Evolutionary conservation across 53 echinoderm and acorn worm genomes (phyloP), one percentile per base, ranked within the genome.

Genomic region (Henricia sp.): DNA sequence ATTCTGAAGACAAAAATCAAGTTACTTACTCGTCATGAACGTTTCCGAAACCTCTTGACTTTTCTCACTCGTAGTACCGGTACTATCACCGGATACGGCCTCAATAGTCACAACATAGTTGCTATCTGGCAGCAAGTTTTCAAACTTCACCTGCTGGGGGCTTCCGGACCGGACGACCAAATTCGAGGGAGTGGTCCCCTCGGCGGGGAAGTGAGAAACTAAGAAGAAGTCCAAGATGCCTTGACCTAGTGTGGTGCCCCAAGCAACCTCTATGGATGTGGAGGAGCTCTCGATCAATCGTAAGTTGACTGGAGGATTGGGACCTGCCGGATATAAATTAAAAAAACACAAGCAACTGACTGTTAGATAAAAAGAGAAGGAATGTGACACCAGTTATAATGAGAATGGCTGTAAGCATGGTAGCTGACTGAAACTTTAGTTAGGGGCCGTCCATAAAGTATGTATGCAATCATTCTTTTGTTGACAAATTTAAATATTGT

Each of bases 101-200:
- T 44, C 52, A 0, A 85, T 13, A 34, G 85, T 85, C 50, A 85
- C 74, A 10, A 74, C 52, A 29, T 85, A 85, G 37, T 85, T 65
- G 9, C 35, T 85, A 35, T 21, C 50, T 3, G 85, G 73, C 48
- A 73, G 17, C 14, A 73, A 26, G 65, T 80, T 80, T 33, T 80
- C 80, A 11, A 80, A 80, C 32, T 48, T 62, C 9, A 64, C 80
- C 64, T 35, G 58, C 62, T 20, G 48, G 5, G 62, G 80, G 36
- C 33, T 48, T n/a, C 35, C 64, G 0, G 35, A 1, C 3, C n/a
- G 20, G 9, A 80, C 80, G 20, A 32, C 17, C 17, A 64, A 24
- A 0, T 34, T 62, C n/a, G 80, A 50, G 0, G 0, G 2, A n/a
- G 65, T 64, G 65, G 16, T 80, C 39, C 64, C 80, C 2, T 63